Evolutionary conservation across 2,113 vertebrate genomes (phyloP), one percentile per base, ranked within the genome.

Genomic region (Tringa solitaria): DNA sequence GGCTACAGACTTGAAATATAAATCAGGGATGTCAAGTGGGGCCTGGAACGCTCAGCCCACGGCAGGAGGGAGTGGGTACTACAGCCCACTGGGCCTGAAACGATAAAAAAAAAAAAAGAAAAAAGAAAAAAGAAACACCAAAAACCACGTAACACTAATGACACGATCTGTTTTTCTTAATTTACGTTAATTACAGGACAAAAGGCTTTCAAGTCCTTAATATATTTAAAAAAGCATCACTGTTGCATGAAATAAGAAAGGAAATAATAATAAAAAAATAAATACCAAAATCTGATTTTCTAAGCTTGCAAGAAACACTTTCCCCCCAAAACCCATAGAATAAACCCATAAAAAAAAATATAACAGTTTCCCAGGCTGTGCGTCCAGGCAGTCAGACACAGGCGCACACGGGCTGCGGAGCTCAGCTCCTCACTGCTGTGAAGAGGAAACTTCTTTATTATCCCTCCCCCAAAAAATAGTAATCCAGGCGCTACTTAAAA

Each of bases 401-500:
- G 0, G n/a, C 1, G 2, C 24, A 2, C 63, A 14, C 43, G 32
- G 78, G 83, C 90, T 54, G 63, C 16, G 5, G n/a, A 50, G 57
- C 87, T 37, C 20, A 84, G 26, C 39, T 80, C 39, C 87, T 41
- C 4, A 7, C 41, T 48, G 64, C 57, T 24, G 11, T 14, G 5
- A 46, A 70, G 37, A 43, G 46, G 37, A 80, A 90, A 84, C 69
- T 79, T 63, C 57, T 53, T 69, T 23, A 72, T 56, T 37, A 60
- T 19, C 64, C 65, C 24, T 13, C 48, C 57, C 54, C 30, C 30
- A 3, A 24, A 35, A 60, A 60, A 35, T 57, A 57, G n/a, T 33
- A 59, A 54, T 79, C 84, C 75, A 75, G 46, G 81, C 79, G 22
- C 84, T 92, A 86, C 77, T 94, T 83, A 61, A 80, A 97, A 96